A percentile compares a stretch with the other conserved stretches of the same genome.
Evolutionary conservation across 2,113 vertebrate genomes (phyloP).

Genomic region (Spizaetus ornatus): DNA sequence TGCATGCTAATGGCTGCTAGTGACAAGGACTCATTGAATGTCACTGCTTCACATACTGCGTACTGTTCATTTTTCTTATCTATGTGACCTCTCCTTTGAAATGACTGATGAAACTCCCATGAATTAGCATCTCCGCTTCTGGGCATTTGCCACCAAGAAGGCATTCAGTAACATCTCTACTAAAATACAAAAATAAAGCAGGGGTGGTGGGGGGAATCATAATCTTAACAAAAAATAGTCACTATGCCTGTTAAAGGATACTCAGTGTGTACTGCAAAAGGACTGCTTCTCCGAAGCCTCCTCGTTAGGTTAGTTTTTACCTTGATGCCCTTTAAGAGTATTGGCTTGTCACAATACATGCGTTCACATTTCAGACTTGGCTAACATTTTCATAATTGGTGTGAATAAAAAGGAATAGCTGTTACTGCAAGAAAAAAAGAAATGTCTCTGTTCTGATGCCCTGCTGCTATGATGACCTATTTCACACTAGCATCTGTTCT

Average conservation of each 20-base stretch:
- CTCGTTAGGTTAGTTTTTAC: neutral
- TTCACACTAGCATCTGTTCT: slow-evolving; percentile 67
- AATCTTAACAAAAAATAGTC: neutral
- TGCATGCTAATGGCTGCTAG: slow-evolving; percentile 67
- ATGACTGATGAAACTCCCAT: slow-evolving; percentile 52
- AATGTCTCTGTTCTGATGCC: slow-evolving; percentile 24
- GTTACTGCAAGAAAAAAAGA: slow-evolving; percentile 4
- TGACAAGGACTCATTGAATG: slow-evolving; percentile 75
- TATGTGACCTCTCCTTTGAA: slow-evolving; percentile 64
- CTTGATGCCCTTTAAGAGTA: neutral
- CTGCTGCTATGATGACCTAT: slow-evolving; percentile 51
- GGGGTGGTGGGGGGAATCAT: rapidly evolving
- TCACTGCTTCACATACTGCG: slow-evolving; percentile 55
- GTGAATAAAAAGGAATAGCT: slow-evolving; percentile 55
- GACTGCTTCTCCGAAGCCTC: neutral
- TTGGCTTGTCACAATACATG: neutral
- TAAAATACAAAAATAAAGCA: slow-evolving; percentile 6
- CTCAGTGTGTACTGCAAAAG: neutral
- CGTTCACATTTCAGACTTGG: slow-evolving; percentile 28
- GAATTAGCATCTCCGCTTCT: slow-evolving; percentile 62
- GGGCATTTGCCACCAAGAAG: slow-evolving; percentile 51
- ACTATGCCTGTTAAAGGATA: neutral
- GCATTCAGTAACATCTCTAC: neutral
- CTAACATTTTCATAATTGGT: slow-evolving; percentile 59
- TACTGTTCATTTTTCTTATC: slow-evolving; percentile 67